Evolutionary conservation across 1,140 invertebrate species (phyloP).

Genomic region (Steinernema khuongi): DNA sequence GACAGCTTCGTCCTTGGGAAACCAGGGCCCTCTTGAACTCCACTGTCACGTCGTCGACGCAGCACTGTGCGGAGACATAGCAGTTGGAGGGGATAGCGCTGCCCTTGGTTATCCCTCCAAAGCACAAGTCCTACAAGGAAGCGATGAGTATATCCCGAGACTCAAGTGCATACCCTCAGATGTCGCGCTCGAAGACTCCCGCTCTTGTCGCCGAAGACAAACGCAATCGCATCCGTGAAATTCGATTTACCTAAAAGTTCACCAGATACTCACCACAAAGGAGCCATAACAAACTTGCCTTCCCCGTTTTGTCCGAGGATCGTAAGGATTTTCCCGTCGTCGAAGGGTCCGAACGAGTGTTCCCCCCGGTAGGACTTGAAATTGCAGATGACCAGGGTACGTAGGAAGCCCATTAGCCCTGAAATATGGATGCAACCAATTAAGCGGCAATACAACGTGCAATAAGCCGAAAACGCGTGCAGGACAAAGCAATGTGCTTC

Average conservation of each 20-base stretch:
- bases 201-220: background rate
- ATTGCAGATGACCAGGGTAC: background rate
- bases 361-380: background rate
- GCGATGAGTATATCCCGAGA: background rate
- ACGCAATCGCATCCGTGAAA: background rate
- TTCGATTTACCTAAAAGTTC: background rate
- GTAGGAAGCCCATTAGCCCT: background rate
- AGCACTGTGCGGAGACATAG: background rate
- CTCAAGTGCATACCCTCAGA: background rate
- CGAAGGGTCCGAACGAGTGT: background rate
- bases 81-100: background rate
- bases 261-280: background rate
- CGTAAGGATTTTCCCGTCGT: background rate
- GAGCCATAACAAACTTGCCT: background rate
- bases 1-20: background rate
- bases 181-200: conserved; percentile 2
- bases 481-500: too few species aligned
- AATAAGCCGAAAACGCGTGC: too few species aligned
- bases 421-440: too few species aligned
- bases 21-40: background rate
- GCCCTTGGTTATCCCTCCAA: background rate
- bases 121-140: background rate
- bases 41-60: background rate
- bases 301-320: background rate
- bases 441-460: too few species aligned